Evolutionary conservation across 2,113 vertebrate species (phyloP), one percentile per base, ranked within the genome.

Genomic region (Tachuris rubrigastra): DNA sequence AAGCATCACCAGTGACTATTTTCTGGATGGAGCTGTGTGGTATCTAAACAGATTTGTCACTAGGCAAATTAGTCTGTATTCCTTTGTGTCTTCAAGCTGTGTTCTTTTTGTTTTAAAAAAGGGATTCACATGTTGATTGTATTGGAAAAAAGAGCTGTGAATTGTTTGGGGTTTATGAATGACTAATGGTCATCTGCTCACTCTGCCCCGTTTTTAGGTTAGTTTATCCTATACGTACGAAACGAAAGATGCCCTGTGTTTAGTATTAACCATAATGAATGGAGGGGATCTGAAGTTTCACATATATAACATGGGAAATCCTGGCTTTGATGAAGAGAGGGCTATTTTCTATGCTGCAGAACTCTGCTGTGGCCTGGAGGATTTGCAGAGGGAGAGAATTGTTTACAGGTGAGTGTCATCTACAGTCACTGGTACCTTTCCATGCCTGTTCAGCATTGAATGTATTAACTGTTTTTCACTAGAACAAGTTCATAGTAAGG

Each of bases 321-420:
- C 98, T 3, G 99, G 99, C 94, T 98, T 99, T 33, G 98, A 99
- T 33, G 99, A 99, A 95, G 98, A 98, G 97, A 98, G 99, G 46
- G 98, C 99, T 41, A 97, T 99, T 86, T 99, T 99, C 97, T 99
- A 99, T 59, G 99, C 99, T 76, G 99, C 99, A 30, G 99, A 99
- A 93, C 98, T 99, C 93, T 99, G 98, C 97, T 99, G 98, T 65
- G 99, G 99, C 91, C 95, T 99, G 90, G 98, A 99, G 93, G 99
- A 99, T 91, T 98, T 99, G 69, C 99, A 99, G 96, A 98, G 96
- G 55, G 98, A 99, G 95, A 98, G 99, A 96, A 99, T 99, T 90
- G 98, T 98, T 89, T 99, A 99, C 98, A 99, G 99, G 99, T 99
- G 53, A 89, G 96, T 37, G 14, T 73, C 25, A 50, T 27, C 14